A percentile compares a stretch with the other conserved stretches of the same genome.
phyloP scores from a whole-genome alignment of 2,113 vertebrate genomes.

The Thryonomys swinderianus region DNA sequence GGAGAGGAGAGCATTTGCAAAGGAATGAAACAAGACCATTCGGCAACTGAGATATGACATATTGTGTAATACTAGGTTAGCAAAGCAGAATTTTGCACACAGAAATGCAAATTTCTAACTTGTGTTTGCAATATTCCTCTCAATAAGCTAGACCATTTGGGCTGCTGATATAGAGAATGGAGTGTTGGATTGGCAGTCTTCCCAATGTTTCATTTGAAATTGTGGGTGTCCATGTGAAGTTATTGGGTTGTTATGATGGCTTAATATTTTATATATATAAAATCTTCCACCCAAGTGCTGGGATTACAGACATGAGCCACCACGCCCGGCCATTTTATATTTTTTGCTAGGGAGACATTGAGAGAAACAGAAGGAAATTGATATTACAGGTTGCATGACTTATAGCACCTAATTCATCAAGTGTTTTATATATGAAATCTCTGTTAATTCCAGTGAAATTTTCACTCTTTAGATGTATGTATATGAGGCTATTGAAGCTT shows the following conservation, averaged over 20 bases:
- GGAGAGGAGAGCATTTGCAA: not conserved
- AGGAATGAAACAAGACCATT: not conserved
- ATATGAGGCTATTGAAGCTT: not conserved
- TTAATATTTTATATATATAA: no score
- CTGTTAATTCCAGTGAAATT: not conserved
- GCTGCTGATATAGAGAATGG: not conserved
- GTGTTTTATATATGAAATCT: not conserved
- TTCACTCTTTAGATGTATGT: not conserved
- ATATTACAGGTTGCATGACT: not conserved
- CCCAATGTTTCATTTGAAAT: not conserved
- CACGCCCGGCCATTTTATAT: no score
- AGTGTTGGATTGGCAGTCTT: not conserved
- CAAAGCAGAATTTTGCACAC: not conserved
- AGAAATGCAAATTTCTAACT: not conserved
- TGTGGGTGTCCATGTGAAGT: not conserved
- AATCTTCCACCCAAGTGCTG: no score
- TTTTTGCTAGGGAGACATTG: not conserved
- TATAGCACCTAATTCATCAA: not conserved
- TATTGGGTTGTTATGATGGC: not conserved
- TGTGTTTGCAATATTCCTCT: not conserved
- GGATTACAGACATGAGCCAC: no score
- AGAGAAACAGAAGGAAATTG: constrained; percentile 2
- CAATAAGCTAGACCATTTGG: not conserved
- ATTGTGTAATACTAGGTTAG: not conserved
- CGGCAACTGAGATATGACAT: not conserved